Percentiles rank a stretch among this genome's conserved stretches.
phyloP scores from a whole-genome alignment of 2,797 vertebrate species.

The Eulemur mongoz region DNA sequence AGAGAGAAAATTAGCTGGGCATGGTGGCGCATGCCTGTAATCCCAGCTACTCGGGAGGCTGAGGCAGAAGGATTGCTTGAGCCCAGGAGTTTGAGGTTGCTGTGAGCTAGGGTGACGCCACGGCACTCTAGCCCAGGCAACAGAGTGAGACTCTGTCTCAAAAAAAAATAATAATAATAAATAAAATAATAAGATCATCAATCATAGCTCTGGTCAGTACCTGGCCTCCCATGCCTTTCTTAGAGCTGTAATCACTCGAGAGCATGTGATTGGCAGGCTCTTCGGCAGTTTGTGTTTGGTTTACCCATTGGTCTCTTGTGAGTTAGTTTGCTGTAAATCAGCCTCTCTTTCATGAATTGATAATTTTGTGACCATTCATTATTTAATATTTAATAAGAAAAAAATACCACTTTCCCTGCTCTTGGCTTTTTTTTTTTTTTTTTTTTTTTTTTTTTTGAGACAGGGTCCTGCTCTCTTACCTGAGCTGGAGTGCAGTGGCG shows the following conservation, averaged over 20 bases:
- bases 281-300: not conserved
- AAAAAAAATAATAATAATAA: too few species aligned
- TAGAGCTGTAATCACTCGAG: not conserved
- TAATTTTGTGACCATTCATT: not conserved
- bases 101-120: too few species aligned
- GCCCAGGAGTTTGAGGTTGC: too few species aligned
- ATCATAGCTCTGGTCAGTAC: not conserved
- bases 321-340: not conserved
- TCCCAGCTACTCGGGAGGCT: too few species aligned
- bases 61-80: too few species aligned
- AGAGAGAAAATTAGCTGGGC: too few species aligned
- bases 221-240: not conserved
- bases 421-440: not conserved
- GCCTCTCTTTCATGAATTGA: not conserved
- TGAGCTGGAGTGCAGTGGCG: too few species aligned
- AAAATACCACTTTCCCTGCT: not conserved
- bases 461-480: too few species aligned
- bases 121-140: too few species aligned
- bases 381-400: not conserved
- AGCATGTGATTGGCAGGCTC: not conserved
- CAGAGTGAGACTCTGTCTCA: too few species aligned
- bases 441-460: not conserved
- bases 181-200: too few species aligned
- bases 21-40: too few species aligned
- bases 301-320: not conserved